Percentiles rank a stretch among this genome's conserved stretches.
These are phyloP conservation scores for Oxygymnocypris stewartii DNA, from an alignment of 2,113 vertebrate genomes.

Conservation along the genomic window DNA sequence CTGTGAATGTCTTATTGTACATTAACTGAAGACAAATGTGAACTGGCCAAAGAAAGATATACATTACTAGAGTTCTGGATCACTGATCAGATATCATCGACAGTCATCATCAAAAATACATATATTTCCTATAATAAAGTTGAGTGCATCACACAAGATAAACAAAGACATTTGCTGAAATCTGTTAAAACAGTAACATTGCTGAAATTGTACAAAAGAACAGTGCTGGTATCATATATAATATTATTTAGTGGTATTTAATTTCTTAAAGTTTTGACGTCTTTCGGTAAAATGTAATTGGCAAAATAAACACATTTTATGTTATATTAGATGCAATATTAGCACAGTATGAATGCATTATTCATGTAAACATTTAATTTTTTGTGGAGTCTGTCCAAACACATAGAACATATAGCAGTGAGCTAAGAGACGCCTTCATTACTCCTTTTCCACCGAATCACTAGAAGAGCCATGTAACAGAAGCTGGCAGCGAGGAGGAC, in stretches of 20 bases:
- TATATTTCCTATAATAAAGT: neutral
- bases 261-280: neutral
- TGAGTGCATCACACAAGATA: neutral
- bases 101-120: neutral
- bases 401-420: neutral
- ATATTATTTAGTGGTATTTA: neutral
- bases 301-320: neutral
- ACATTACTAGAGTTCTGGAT: neutral
- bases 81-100: neutral
- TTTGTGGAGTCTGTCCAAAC: neutral
- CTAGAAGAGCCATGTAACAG: constrained; percentile 34
- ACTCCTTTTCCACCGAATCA: constrained; percentile 16
- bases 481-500: constrained; percentile 41
- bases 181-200: neutral
- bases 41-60: neutral
- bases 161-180: neutral
- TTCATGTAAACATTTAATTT: neutral
- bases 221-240: neutral
- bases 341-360: neutral
- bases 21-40: neutral
- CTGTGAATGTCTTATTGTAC: neutral
- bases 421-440: neutral
- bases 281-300: neutral
- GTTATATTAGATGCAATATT: neutral
- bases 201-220: neutral